Evolutionary conservation across 2,888 invertebrate genomes (phyloP).

Genomic region (Leptinotarsa peninsularis): DNA sequence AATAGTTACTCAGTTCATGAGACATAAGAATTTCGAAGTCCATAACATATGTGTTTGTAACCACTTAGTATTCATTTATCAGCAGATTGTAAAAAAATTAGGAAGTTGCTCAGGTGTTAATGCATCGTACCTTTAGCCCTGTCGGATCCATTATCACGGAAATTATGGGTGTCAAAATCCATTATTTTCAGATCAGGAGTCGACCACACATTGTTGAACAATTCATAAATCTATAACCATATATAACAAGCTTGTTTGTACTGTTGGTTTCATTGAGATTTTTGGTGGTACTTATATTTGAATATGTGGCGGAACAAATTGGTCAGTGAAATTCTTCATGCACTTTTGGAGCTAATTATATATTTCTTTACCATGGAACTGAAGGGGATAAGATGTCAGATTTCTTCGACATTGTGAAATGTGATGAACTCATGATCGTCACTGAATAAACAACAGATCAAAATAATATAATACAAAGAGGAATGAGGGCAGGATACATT

Average conservation of each 20-base stretch:
- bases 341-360: no score
- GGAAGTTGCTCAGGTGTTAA: conserved; percentile 45
- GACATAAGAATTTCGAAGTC: not conserved
- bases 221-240: not conserved
- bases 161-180: conserved; percentile 11
- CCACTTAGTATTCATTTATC: conserved; percentile 8
- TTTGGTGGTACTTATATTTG: not conserved
- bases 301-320: not conserved
- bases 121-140: conserved; percentile 13
- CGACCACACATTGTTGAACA: not conserved
- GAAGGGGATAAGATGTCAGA: no score
- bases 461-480: no score
- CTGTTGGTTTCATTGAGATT: not conserved
- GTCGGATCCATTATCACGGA: conserved; percentile 4
- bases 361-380: no score
- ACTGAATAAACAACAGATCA: no score
- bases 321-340: no score
- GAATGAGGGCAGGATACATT: no score
- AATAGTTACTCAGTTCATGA: not conserved
- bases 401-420: no score
- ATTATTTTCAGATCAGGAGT: conserved; percentile 1
- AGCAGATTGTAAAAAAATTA: conserved; percentile 20
- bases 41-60: not conserved
- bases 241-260: not conserved
- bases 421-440: no score